Percentiles rank a stretch among this genome's conserved stretches.
These are phyloP conservation scores for Arnoldichthys spilopterus DNA, from an alignment of 2,797 vertebrate genomes.

Conservation along the genomic window DNA sequence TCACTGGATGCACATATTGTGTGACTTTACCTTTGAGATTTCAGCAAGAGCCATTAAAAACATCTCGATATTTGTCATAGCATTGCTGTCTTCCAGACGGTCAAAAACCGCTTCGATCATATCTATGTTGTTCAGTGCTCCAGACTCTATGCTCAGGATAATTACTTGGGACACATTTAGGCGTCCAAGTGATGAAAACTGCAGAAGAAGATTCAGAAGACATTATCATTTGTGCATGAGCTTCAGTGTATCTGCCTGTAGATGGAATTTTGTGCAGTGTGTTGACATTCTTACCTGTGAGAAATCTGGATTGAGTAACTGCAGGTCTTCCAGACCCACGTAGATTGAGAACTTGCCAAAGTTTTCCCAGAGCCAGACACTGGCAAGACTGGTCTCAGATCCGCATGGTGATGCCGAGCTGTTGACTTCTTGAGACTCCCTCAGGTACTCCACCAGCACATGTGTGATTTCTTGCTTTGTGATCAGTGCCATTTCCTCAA, in stretches of 20 bases:
- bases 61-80: conserved; percentile 56
- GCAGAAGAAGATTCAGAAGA: too few relatives aligned
- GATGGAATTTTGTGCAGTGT: too few relatives aligned
- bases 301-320: neutral
- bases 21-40: conserved; percentile 43
- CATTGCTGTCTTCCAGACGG: conserved; percentile 50
- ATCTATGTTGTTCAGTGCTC: conserved; percentile 32
- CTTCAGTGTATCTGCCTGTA: neutral
- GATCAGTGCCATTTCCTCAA: neutral
- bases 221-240: neutral
- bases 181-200: neutral
- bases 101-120: conserved; percentile 56
- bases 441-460: neutral
- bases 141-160: neutral
- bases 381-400: neutral
- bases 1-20: neutral
- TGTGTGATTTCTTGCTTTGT: neutral
- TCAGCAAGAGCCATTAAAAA: conserved; percentile 52
- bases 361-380: too few relatives aligned
- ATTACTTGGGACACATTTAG: neutral
- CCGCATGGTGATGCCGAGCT: neutral
- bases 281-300: neutral
- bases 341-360: neutral
- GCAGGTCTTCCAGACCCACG: neutral
- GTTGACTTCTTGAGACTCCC: neutral